Evolutionary conservation across 2,797 vertebrate species (phyloP).

Genomic region (Neomorphus geoffroyi): DNA sequence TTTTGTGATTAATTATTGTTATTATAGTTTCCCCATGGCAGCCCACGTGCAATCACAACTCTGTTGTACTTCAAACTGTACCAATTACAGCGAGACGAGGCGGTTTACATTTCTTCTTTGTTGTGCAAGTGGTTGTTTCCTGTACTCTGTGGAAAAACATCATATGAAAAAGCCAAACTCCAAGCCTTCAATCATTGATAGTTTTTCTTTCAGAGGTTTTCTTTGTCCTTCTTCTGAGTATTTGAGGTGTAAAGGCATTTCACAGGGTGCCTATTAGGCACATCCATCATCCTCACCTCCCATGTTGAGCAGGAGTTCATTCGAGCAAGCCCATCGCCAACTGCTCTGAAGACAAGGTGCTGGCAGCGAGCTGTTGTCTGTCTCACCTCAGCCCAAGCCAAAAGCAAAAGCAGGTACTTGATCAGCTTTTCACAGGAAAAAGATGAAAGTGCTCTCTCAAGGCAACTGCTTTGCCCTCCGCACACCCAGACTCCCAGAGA

Average conservation of each 20-base stretch:
- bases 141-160: not conserved
- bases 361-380: not conserved
- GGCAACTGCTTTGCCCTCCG: not conserved
- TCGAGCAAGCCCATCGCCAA: not conserved
- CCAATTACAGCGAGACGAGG: not conserved
- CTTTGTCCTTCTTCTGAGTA: not conserved
- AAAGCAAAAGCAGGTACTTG: not conserved
- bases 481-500: not conserved
- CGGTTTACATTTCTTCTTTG: not conserved
- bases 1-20: not conserved
- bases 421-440: not conserved
- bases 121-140: not conserved
- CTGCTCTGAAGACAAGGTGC: not conserved
- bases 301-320: not conserved
- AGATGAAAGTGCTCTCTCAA: not conserved
- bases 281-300: not conserved
- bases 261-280: not conserved
- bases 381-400: not conserved
- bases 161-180: not conserved
- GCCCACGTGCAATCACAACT: not conserved
- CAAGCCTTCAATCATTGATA: rapidly evolving
- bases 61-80: not conserved
- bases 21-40: not conserved
- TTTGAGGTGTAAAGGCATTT: not conserved
- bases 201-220: not conserved